A percentile compares a stretch with the other conserved stretches of the same genome.
Conservation (phyloP, 2,888 invertebrate genomes). For the Zootermopsis nevadensis region DNA sequence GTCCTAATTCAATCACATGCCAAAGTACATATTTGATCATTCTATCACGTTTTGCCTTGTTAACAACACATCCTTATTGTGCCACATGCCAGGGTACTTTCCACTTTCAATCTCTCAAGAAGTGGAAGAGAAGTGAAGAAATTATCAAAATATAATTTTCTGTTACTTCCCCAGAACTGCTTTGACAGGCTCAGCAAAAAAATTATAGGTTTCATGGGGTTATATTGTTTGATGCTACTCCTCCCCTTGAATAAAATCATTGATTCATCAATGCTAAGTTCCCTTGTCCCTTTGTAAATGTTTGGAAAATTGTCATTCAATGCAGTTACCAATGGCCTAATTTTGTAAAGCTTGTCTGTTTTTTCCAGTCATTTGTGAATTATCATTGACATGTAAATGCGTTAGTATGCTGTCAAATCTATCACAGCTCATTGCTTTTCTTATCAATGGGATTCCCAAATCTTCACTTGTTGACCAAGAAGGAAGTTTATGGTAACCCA, state of each 20-base stretch:
- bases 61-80: constrained; percentile 51
- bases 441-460: constrained; percentile 36
- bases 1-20: too few relatives aligned
- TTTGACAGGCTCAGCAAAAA: constrained; percentile 54
- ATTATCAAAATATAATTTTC: constrained; percentile 48
- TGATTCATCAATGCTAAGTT: constrained; percentile 46
- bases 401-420: constrained; percentile 46
- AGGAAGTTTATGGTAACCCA: constrained; percentile 47
- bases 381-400: constrained; percentile 49
- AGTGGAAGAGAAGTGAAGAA: constrained; percentile 49
- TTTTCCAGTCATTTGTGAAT: constrained; percentile 19
- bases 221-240: constrained; percentile 52
- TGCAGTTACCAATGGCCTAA: constrained; percentile 43
- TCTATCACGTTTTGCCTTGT: too few relatives aligned
- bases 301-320: constrained; percentile 46
- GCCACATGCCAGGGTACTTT: constrained; percentile 53
- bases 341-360: constrained; percentile 48
- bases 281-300: constrained; percentile 46
- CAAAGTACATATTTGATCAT: too few relatives aligned
- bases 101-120: constrained; percentile 52
- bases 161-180: constrained; percentile 51
- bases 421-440: constrained; percentile 41
- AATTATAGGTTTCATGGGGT: constrained; percentile 55
- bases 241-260: constrained; percentile 47
- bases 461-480: constrained; percentile 37